phyloP scores from a whole-genome alignment of 2,888 invertebrate species.

The Yponomeuta malinellus region DNA sequence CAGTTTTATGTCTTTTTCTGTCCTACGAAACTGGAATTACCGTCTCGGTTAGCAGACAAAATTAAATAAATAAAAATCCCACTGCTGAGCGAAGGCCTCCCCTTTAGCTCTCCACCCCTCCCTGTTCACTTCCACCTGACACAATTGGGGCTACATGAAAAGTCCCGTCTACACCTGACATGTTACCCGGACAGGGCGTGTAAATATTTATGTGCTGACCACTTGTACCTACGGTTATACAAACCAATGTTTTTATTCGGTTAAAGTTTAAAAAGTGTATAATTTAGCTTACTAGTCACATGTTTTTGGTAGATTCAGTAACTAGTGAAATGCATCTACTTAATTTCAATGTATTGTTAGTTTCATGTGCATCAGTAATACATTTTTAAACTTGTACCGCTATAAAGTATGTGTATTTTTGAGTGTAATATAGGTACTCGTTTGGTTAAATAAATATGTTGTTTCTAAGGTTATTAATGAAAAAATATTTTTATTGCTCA shows the following conservation, averaged over 20 bases:
- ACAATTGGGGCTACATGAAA: no score
- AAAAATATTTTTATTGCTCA: conserved; percentile 37
- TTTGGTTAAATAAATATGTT: conserved; percentile 2
- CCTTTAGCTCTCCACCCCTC: background rate
- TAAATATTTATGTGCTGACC: no score
- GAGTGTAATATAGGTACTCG: background rate
- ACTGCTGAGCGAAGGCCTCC: background rate
- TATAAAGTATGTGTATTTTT: background rate
- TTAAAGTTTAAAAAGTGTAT: background rate
- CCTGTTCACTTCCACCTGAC: background rate
- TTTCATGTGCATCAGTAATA: background rate
- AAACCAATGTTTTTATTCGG: background rate
- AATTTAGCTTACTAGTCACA: background rate
- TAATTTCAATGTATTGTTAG: background rate
- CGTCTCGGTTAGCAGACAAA: background rate
- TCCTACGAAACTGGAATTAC: no score
- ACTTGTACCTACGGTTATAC: no score
- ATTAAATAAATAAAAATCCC: background rate
- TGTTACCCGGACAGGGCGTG: no score
- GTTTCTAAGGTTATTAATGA: conserved; percentile 32
- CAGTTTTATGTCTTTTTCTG: no score
- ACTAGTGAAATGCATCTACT: background rate
- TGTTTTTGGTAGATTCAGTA: background rate
- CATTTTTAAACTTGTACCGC: background rate
- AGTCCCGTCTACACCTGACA: no score